Base-by-base conservation (phyloP, 1,140 invertebrate species). In the Danaus plexippus region DNA sequence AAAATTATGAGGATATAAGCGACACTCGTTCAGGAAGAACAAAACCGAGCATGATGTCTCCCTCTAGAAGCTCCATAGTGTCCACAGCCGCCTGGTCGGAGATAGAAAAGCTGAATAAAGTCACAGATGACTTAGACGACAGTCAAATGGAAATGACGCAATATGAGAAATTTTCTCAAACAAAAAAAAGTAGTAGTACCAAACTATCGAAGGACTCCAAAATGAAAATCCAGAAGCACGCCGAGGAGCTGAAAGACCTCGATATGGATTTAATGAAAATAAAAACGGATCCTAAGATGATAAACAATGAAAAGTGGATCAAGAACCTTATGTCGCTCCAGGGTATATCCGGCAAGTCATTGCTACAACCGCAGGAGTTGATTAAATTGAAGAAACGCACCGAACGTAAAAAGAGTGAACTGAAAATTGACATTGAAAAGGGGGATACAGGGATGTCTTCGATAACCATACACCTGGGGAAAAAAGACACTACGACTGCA, bases 341-440 rank as follows among this genome's bases (percentile, higher is more conserved):
- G 57, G 61, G 47, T 1, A 15, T 55, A 0, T 69, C 75, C 0
- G 74, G 77, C 7, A 15, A 64, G 0, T 47, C 68, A 11, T 47
- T 81, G 12, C 13, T 83, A 12, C 73, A 66, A 40, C 56, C 72
- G 0, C 47, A 77, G 11, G 80, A 83, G 48, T 57, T 76, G 51
- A 57, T 59, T 11, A 59, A 51, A 8, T 10, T 74, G 0, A 69
- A 68, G 22, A 53, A 54, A 9, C 58, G 64, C 22, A 47, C 57
- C 1, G 52, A 42, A n/a, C 22, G 55, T 11, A 65, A 62, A 12
- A 44, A 57, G 2, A 46, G 59, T 1, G 73, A 81, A 50, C 44
- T 81, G 9, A 77, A 76, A 62, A 79, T 81, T 46, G 69, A 79
- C 50, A 75, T 79, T 18, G 67, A 70, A n/a, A 54, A 57, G 8